These are phyloP conservation scores for Hesperia comma DNA, from an alignment of 2,888 invertebrate species.

Conservation along the genomic window DNA sequence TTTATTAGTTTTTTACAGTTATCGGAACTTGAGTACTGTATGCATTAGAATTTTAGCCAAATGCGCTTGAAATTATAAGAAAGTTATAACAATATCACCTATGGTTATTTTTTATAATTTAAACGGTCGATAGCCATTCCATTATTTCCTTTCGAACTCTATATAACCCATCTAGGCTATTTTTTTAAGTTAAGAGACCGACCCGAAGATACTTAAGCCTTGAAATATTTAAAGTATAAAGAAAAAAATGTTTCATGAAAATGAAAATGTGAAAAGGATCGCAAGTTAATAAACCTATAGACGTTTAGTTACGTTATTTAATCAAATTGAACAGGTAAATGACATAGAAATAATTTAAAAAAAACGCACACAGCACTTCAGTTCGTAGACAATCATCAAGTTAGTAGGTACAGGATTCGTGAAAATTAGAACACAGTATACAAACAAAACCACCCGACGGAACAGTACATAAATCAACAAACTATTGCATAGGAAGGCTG, in stretches of 20 bases:
- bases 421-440: slow-evolving; percentile 23
- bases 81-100: not conserved
- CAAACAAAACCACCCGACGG: slow-evolving; percentile 2
- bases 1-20: slow-evolving; percentile 21
- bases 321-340: too few relatives aligned
- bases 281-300: not conserved
- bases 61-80: not conserved
- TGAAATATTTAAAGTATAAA: too few relatives aligned
- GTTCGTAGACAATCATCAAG: not conserved
- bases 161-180: too few relatives aligned
- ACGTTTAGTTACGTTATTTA: not conserved
- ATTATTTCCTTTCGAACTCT: too few relatives aligned
- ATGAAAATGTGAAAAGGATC: not conserved
- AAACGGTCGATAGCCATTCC: too few relatives aligned
- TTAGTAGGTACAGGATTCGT: not conserved
- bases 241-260: not conserved
- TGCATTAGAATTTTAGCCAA: not conserved
- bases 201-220: too few relatives aligned
- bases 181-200: too few relatives aligned
- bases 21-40: slow-evolving; percentile 17
- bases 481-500: slow-evolving; percentile 38
- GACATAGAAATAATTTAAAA: too few relatives aligned
- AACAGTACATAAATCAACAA: slow-evolving; percentile 26
- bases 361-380: slow-evolving; percentile 7
- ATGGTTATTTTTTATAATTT: too few relatives aligned